Evolutionary conservation across 1,140 invertebrate genomes (phyloP), one percentile per base, ranked within the genome.

Genomic region (Trichonephila clavata): DNA sequence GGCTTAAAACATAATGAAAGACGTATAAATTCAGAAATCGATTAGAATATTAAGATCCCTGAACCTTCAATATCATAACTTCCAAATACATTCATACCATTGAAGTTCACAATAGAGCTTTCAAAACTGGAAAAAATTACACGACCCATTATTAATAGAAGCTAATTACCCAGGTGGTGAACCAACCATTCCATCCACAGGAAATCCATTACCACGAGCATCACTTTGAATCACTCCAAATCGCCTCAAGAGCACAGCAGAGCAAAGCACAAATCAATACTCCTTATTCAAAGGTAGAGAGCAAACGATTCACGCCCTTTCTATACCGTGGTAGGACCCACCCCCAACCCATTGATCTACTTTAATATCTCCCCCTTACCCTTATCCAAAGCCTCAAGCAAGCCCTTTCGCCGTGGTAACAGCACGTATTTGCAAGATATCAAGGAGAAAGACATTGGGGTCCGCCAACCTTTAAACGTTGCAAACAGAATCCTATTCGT

Each of bases 351-450:
- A 87, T 87, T 87, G 86, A 87, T 87, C 86, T 65, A 87, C 86
- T 87, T 43, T 87, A 87, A 65, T 87, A 61, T 87, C 86, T 18
- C 24, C 81, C 50, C 81, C 50, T 6, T 27, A 27, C 68, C 24
- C 27, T 39, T 2, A 63, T 13, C 18, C 27, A 77, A 20, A 27
- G 71, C 71, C 71, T 77, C 71, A 39, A 77, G 59, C 86, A 87
- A 57, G 83, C 50, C 86, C 60, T 87, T 87, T 87, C 86, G 60
- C 32, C 86, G 63, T 89, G 87, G 87, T 61, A 89, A 89, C 87
- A 89, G 87, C 87, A 89, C 87, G 87, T 89, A 89, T 77, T 71
- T 61, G 63, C 57, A 43, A 50, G 71, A 77, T 77, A 77, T 77
- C 27, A 77, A 27, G 27, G 71, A 77, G 27, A 77, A 86, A 61